A percentile compares a stretch with the other conserved stretches of the same genome.
Evolutionary conservation across 2,888 invertebrate genomes (phyloP).

Genomic region (Notodonta dromedarius): DNA sequence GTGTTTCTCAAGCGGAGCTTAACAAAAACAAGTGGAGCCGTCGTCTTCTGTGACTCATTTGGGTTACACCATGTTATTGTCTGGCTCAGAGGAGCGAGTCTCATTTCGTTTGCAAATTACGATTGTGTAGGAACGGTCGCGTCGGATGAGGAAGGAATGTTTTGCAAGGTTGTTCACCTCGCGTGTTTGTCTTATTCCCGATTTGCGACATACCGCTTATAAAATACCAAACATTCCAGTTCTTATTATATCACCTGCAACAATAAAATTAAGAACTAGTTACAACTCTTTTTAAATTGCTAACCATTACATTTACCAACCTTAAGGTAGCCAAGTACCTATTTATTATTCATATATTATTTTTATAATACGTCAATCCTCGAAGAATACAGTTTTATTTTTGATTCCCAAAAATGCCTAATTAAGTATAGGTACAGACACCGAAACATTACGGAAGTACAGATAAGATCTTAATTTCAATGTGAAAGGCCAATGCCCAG

Average conservation of each 20-base stretch:
- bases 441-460: constrained; percentile 1
- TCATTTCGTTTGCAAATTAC: constrained; percentile 29
- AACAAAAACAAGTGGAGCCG: constrained; percentile 38
- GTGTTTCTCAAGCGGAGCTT: constrained; percentile 48
- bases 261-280: background rate
- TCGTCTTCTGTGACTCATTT: constrained; percentile 42
- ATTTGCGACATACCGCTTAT: constrained; percentile 9
- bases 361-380: too few species aligned
- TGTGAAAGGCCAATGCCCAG: constrained; percentile 5
- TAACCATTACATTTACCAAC: background rate
- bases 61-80: constrained; percentile 43
- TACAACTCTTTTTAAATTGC: too few species aligned
- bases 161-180: constrained; percentile 33
- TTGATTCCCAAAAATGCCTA: background rate
- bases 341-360: too few species aligned
- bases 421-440: background rate
- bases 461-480: constrained; percentile 2
- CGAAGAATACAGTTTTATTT: background rate
- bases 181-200: constrained; percentile 17
- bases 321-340: background rate
- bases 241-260: background rate
- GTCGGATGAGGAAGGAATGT: constrained; percentile 26
- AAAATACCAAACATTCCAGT: constrained; percentile 2
- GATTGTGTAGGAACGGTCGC: constrained; percentile 30
- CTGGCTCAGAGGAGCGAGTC: constrained; percentile 20